A percentile compares a stretch with the other conserved stretches of the same genome.
These are phyloP conservation scores for Ranitomeya variabilis DNA, from an alignment of 2,113 vertebrate genomes.

Conservation along the genomic window DNA sequence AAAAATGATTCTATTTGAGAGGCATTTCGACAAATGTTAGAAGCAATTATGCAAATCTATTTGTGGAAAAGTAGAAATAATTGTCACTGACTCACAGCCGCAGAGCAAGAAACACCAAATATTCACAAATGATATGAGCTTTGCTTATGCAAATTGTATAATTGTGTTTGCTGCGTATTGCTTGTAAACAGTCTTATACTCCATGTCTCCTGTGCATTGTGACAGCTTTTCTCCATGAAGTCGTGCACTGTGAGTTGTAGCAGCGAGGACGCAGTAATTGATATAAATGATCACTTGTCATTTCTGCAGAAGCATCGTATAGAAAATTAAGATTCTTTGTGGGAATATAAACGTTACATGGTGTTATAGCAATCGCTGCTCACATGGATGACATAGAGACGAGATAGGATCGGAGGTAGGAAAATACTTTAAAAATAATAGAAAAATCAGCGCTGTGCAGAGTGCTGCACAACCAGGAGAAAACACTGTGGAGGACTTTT, in stretches of 20 bases:
- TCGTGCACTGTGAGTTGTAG: background rate
- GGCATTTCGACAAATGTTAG: background rate
- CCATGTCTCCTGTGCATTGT: background rate
- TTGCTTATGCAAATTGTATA: background rate
- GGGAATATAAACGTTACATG: background rate
- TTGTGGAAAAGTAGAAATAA: slow-evolving; percentile 1
- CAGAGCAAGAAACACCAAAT: background rate
- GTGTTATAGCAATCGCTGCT: background rate
- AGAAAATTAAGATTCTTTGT: background rate
- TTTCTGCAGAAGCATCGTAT: background rate
- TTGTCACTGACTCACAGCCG: background rate
- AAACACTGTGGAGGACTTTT: no score
- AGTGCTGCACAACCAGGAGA: no score
- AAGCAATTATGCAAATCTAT: background rate
- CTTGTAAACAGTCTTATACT: background rate
- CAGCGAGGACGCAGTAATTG: background rate
- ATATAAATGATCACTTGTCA: background rate
- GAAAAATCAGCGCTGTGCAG: no score
- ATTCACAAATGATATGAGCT: background rate
- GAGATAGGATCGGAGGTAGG: background rate
- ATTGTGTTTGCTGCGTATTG: background rate
- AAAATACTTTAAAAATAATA: no score
- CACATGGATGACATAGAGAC: background rate
- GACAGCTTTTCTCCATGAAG: background rate
- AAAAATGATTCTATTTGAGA: background rate